Evolutionary conservation across 2,888 invertebrate genomes (phyloP), one percentile per base, ranked within the genome.

Genomic region (Catonia carolina): DNA sequence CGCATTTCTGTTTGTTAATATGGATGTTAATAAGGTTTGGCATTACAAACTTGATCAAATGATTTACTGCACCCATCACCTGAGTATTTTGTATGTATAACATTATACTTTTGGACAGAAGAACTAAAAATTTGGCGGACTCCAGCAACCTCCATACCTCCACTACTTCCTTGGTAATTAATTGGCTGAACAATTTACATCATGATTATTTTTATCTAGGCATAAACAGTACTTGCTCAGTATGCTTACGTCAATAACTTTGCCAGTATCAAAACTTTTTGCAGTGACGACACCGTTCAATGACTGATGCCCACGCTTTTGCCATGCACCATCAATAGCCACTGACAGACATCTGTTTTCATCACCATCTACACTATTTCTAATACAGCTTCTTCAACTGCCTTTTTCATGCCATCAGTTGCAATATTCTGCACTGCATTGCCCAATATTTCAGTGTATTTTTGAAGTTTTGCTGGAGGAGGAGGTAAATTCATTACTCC

Each of bases 91-190:
- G 22, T 22, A 41, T 17, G 22, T 41, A 18, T 41, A 14, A 41
- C 41, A 41, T 41, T 41, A 22, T 41, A 7, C 22, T 41, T 41
- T 41, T 41, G 12, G 20, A 41, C 41, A 20, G 41, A 41, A 12
- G 20, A 20, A 20, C 8, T 41, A 22, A 41, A 41, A 41, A 41
- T 41, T 15, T 18, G 20, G 18, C n/a, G 10, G 20, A 41, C 41
- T 14, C 41, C 59, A 22, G 47, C 53, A n/a, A 60, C 61, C 57
- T 62, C 61, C 61, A 62, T 61, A 15, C 58, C 58, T 15, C 59
- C 60, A 54, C 61, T 61, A n/a, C 41, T 47, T 18, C 58, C 55
- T 17, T 17, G 20, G 42, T 56, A 60, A 49, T 57, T 61, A 27
- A 55, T 56, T 27, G n/a, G 17, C n/a, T n/a, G n/a, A n/a, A 55